A percentile compares a stretch with the other conserved stretches of the same genome.
phyloP scores from a whole-genome alignment of 2,797 vertebrate genomes.

The Rhinella marina region DNA sequence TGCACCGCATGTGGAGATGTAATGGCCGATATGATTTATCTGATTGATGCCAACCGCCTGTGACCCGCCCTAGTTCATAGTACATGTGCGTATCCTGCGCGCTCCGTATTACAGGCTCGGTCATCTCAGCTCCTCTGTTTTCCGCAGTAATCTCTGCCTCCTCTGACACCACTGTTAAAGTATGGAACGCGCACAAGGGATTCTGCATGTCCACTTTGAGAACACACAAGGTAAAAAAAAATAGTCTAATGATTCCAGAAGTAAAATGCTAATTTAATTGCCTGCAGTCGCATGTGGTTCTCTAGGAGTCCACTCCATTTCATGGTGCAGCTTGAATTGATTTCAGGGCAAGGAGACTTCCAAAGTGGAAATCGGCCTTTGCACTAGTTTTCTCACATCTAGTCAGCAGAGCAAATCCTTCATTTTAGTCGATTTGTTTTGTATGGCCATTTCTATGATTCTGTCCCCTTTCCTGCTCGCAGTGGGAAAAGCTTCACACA shows the following conservation, averaged over 20 bases:
- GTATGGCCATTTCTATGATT: neutral
- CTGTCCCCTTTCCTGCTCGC: neutral
- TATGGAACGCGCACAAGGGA: slow-evolving; percentile 99
- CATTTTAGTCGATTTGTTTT: neutral
- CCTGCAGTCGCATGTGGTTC: too few relatives aligned
- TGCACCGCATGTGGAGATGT: too few relatives aligned
- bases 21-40: too few relatives aligned
- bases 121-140: neutral
- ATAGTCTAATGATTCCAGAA: too few relatives aligned
- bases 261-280: too few relatives aligned
- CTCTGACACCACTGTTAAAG: slow-evolving; percentile 98
- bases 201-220: slow-evolving; percentile 99
- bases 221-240: slow-evolving; percentile 87
- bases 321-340: too few relatives aligned
- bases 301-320: too few relatives aligned
- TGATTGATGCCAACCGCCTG: too few relatives aligned
- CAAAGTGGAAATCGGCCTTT: too few relatives aligned
- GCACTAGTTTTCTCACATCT: neutral
- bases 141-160: slow-evolving; percentile 95
- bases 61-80: too few relatives aligned
- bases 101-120: neutral
- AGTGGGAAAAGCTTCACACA: neutral
- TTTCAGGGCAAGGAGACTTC: too few relatives aligned
- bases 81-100: neutral
- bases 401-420: neutral